These are phyloP conservation scores for Anabas testudineus DNA, from an alignment of 2,797 vertebrate species.

Conservation along the genomic window DNA sequence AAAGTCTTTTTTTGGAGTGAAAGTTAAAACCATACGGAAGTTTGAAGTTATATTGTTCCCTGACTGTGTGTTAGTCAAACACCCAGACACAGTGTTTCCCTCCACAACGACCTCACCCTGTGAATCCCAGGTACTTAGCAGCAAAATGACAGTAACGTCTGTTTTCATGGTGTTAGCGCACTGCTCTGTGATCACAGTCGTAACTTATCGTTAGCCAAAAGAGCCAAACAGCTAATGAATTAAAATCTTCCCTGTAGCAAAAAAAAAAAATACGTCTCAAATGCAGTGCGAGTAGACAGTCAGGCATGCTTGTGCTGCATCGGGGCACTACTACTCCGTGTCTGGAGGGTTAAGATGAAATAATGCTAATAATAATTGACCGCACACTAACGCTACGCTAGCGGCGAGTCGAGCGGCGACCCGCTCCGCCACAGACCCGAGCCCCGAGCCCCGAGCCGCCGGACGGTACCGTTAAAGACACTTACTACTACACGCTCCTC, in stretches of 20 bases:
- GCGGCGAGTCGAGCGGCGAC: constrained; percentile 3
- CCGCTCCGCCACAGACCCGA: constrained; percentile 5
- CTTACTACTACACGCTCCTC: constrained; percentile 85
- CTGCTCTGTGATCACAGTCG: neutral
- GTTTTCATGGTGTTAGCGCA: neutral
- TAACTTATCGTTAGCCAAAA: neutral
- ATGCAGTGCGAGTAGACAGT: constrained; percentile 22
- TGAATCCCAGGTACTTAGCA: constrained; percentile 27
- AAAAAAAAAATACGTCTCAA: constrained; percentile 8
- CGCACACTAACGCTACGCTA: too few species aligned
- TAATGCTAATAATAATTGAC: neutral
- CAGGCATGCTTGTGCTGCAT: constrained; percentile 37
- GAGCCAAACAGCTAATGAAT: neutral
- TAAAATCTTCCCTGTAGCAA: neutral
- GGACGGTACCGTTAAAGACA: constrained; percentile 71
- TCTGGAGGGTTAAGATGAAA: constrained; percentile 8
- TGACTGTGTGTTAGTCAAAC: constrained; percentile 24
- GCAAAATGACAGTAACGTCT: constrained; percentile 30
- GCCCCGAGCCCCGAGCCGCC: constrained; percentile 10
- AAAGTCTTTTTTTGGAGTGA: neutral
- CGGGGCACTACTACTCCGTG: constrained; percentile 29
- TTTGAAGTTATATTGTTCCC: too few species aligned
- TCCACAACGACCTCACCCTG: constrained; percentile 80
- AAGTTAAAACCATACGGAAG: too few species aligned
- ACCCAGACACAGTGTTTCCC: constrained; percentile 77